Percentiles rank a stretch among this genome's conserved stretches.
Conservation (phyloP, 2,797 vertebrate species). For the Pangasius mekongensis region DNA sequence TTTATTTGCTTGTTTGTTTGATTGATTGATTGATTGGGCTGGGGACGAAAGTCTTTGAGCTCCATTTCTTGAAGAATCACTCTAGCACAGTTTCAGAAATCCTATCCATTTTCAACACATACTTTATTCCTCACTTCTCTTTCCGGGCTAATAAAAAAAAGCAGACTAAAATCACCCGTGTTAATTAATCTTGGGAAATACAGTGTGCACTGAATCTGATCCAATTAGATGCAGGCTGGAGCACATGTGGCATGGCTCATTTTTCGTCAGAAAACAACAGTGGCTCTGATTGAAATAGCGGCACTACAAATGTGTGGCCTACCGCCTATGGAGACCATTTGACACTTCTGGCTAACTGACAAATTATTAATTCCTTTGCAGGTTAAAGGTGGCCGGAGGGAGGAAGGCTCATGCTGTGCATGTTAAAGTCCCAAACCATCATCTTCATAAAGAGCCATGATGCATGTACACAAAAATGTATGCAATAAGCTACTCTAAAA, state of each 20-base stretch:
- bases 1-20: not conserved
- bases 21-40: not conserved
- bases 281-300: conserved; percentile 62
- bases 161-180: conserved; percentile 54
- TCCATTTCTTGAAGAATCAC: not conserved
- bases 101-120: not conserved
- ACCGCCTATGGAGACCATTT: not conserved
- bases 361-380: conserved; percentile 41
- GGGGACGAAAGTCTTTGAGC: not conserved
- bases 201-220: conserved; percentile 72
- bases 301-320: conserved; percentile 60
- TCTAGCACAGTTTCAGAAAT: not conserved
- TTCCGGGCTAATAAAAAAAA: conserved; percentile 6
- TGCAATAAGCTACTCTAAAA: not conserved
- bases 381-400: conserved; percentile 18
- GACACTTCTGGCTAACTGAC: conserved; percentile 43
- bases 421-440: not conserved
- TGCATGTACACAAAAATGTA: not conserved
- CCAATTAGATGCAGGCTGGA: conserved; percentile 78
- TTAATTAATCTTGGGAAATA: conserved; percentile 71
- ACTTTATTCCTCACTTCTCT: not conserved
- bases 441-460: not conserved
- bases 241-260: conserved; percentile 70
- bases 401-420: not conserved
- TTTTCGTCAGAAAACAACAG: conserved; percentile 67